Percentiles rank a stretch among this genome's conserved stretches.
Evolutionary conservation across 1,140 invertebrate species (phyloP).

Genomic region (Pomphorhynchus laevis): DNA sequence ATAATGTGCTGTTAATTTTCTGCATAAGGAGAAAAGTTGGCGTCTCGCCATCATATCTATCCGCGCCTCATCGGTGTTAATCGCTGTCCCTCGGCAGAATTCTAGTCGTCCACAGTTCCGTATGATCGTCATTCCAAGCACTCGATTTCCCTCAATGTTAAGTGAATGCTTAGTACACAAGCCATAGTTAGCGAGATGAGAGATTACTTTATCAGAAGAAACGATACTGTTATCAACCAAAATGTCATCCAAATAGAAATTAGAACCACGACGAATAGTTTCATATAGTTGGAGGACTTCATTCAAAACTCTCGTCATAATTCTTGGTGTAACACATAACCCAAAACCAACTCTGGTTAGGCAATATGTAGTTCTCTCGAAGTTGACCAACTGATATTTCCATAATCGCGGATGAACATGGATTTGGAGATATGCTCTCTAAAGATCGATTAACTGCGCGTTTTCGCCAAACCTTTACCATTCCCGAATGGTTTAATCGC

Average conservation of each 20-base stretch:
- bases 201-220: too few relatives aligned
- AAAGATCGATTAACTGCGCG: conserved; percentile 1
- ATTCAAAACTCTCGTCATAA: background rate
- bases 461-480: too few relatives aligned
- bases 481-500: too few relatives aligned
- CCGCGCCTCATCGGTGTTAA: too few relatives aligned
- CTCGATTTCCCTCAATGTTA: too few relatives aligned
- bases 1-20: background rate
- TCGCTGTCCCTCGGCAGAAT: too few relatives aligned
- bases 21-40: background rate
- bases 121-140: too few relatives aligned
- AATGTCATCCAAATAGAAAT: conserved; percentile 1
- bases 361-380: background rate
- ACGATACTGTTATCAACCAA: too few relatives aligned
- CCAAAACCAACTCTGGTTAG: conserved; percentile 2
- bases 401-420: background rate
- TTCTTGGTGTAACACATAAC: background rate
- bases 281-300: background rate
- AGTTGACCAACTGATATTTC: conserved; percentile 2
- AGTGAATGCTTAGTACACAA: too few relatives aligned
- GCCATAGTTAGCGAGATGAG: too few relatives aligned
- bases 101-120: too few relatives aligned
- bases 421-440: conserved; percentile 2
- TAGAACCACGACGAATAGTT: background rate
- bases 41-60: background rate